Percentiles rank a stretch among this genome's conserved stretches.
Conservation (phyloP, 2,113 vertebrate genomes). For the Solea senegalensis region DNA sequence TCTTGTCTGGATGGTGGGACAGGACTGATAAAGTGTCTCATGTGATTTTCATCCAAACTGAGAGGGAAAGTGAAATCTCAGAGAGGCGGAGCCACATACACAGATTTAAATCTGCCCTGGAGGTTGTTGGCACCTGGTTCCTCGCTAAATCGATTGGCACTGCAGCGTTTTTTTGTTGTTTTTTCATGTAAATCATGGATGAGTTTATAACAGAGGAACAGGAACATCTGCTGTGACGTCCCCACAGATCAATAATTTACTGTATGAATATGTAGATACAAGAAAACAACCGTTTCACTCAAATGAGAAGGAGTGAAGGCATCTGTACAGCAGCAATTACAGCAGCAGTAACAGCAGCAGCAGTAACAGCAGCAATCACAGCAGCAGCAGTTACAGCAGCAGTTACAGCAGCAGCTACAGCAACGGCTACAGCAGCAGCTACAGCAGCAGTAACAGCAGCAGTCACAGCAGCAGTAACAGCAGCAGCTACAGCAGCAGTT, state of each 20-base stretch:
- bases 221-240: conserved; percentile 5
- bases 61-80: too few species aligned
- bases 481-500: too few species aligned
- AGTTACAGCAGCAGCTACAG: too few species aligned
- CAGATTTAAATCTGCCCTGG: conserved; percentile 56
- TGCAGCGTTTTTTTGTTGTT: conserved; percentile 15
- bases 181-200: conserved; percentile 22
- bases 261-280: not conserved
- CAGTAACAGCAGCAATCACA: too few species aligned
- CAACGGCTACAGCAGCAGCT: too few species aligned
- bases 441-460: too few species aligned
- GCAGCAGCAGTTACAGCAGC: too few species aligned
- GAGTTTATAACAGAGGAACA: conserved; percentile 34
- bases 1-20: too few species aligned
- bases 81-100: conserved; percentile 45
- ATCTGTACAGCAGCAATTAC: conserved; percentile 5
- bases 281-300: not conserved
- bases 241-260: not conserved
- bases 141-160: conserved; percentile 38
- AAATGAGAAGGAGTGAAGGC: not conserved
- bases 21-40: too few species aligned
- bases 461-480: too few species aligned
- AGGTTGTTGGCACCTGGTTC: conserved; percentile 48
- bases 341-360: too few species aligned
- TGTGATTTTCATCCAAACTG: too few species aligned